Percentiles rank a stretch among this genome's conserved stretches.
These are phyloP conservation scores for Tipula lateralis DNA, from an alignment of 2,888 invertebrate genomes.

Conservation along the genomic window DNA sequence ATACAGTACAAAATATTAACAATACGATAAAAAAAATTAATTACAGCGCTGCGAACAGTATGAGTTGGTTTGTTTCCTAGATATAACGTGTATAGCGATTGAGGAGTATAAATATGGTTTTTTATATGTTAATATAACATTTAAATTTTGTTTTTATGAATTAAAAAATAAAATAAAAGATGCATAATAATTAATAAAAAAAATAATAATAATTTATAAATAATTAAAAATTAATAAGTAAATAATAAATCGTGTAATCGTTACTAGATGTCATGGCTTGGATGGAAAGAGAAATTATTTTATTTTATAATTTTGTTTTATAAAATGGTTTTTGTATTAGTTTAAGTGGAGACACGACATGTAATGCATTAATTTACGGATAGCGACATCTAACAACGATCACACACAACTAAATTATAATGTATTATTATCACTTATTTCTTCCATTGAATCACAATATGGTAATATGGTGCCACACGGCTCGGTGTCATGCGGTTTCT, in stretches of 20 bases:
- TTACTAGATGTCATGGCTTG: background rate
- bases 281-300: background rate
- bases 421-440: conserved; percentile 33
- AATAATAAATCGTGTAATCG: background rate
- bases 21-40: background rate
- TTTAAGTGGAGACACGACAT: background rate
- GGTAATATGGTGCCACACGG: conserved; percentile 53
- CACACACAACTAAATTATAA: background rate
- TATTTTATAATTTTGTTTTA: background rate
- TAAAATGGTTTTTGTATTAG: background rate
- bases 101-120: background rate
- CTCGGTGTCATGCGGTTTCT: conserved; percentile 63
- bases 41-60: background rate
- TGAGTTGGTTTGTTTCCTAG: background rate
- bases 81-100: too few species aligned
- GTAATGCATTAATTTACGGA: background rate
- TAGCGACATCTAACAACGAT: background rate
- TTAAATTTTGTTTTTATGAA: background rate
- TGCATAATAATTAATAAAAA: conserved; percentile 3
- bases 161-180: background rate
- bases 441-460: conserved; percentile 40
- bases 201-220: background rate
- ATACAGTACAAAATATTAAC: background rate
- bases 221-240: background rate
- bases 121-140: background rate